These are phyloP conservation scores for Murina feae DNA, from an alignment of 2,113 vertebrate species.

Conservation along the genomic window DNA sequence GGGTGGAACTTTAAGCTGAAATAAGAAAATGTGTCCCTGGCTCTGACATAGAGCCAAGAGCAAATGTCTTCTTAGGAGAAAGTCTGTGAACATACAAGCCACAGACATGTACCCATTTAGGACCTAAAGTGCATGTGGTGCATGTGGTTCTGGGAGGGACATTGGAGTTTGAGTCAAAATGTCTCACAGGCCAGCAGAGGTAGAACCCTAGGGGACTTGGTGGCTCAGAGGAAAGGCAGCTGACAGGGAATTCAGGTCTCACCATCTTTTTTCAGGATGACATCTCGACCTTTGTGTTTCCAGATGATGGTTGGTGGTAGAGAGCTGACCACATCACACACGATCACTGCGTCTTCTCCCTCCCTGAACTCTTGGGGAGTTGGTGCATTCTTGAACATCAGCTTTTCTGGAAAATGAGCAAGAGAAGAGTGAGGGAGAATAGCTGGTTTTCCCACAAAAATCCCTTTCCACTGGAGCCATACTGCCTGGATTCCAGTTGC, in stretches of 20 bases:
- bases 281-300: constrained; percentile 92
- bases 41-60: not conserved
- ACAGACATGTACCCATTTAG: rapidly evolving
- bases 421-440: not conserved
- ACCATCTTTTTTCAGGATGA: constrained; percentile 96
- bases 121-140: too few relatives aligned
- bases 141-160: not conserved
- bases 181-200: not conserved
- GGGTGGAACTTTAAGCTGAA: not conserved
- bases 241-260: constrained; percentile 61
- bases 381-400: constrained; percentile 95
- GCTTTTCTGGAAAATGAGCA: constrained; percentile 86
- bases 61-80: not conserved
- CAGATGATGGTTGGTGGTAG: constrained; percentile 94
- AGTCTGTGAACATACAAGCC: not conserved
- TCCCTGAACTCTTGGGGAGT: constrained; percentile 96
- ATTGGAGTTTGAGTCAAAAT: not conserved
- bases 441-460: not conserved
- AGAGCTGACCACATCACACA: constrained; percentile 93
- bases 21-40: not conserved
- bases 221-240: not conserved
- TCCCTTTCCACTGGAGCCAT: not conserved
- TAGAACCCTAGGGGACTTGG: rapidly evolving
- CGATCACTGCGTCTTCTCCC: constrained; percentile 90
- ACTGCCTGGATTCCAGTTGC: too few relatives aligned